These are phyloP conservation scores for Phengaris alcon DNA, from an alignment of 2,888 invertebrate genomes.

Conservation along the genomic window DNA sequence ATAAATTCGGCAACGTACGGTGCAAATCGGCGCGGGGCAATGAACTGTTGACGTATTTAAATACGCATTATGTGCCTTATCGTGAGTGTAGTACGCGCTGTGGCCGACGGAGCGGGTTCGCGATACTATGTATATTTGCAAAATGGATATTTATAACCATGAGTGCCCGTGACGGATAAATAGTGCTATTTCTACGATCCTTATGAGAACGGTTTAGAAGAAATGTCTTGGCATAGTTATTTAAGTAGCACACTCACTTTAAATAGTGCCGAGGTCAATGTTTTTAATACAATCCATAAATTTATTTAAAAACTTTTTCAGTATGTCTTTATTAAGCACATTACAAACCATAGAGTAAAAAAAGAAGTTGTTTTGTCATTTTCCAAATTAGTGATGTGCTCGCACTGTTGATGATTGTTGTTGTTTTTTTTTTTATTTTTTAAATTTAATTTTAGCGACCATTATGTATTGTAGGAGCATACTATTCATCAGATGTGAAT, in stretches of 20 bases:
- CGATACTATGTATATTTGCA: slow-evolving; percentile 65
- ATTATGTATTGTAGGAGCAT: slow-evolving; percentile 34
- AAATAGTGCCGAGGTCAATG: slow-evolving; percentile 21
- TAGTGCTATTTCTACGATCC: slow-evolving; percentile 64
- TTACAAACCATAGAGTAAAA: slow-evolving; percentile 7
- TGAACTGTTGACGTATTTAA: slow-evolving; percentile 77
- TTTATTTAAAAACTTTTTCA: not conserved
- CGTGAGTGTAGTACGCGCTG: slow-evolving; percentile 70
- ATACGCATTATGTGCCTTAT: slow-evolving; percentile 75
- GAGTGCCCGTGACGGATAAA: slow-evolving; percentile 68
- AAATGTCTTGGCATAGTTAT: slow-evolving; percentile 34
- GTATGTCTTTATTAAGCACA: not conserved
- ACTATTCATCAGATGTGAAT: slow-evolving; percentile 43
- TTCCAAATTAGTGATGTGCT: slow-evolving; percentile 54
- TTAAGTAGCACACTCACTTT: slow-evolving; percentile 18
- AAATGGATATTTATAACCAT: slow-evolving; percentile 71
- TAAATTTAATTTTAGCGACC: slow-evolving; percentile 30
- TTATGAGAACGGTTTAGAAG: slow-evolving; percentile 50
- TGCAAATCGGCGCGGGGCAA: slow-evolving; percentile 70
- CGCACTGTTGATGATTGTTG: not conserved
- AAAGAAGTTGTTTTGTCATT: slow-evolving; percentile 37
- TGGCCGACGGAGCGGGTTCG: slow-evolving; percentile 59
- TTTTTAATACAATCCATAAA: slow-evolving; percentile 17
- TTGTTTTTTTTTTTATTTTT: slow-evolving; percentile 21
- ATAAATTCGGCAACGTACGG: slow-evolving; percentile 73